These are phyloP conservation scores for Mythimna impura DNA, from an alignment of 2,888 invertebrate species.

Conservation along the genomic window DNA sequence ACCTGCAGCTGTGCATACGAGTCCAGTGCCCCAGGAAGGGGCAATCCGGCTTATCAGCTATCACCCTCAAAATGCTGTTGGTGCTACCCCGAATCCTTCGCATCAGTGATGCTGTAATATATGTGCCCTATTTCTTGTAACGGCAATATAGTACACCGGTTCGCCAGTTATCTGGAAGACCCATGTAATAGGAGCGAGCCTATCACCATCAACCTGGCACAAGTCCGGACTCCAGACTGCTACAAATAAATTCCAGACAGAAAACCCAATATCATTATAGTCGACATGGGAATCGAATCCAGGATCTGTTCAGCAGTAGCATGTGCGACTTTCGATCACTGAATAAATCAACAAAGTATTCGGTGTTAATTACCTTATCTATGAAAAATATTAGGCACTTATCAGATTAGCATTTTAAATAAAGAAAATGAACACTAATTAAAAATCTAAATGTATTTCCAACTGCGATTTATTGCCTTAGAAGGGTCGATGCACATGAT, in stretches of 20 bases:
- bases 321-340: background rate
- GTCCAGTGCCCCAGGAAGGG: too few species aligned
- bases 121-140: too few species aligned
- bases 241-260: background rate
- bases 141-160: background rate
- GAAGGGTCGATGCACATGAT: background rate
- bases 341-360: background rate
- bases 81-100: too few species aligned
- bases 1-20: too few species aligned
- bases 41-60: too few species aligned
- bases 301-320: background rate
- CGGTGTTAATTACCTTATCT: background rate
- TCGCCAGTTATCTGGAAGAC: background rate
- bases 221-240: too few species aligned
- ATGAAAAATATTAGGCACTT: background rate
- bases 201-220: too few species aligned
- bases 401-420: background rate
- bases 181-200: background rate
- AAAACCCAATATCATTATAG: background rate
- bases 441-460: background rate
- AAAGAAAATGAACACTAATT: background rate
- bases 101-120: too few species aligned
- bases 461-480: background rate
- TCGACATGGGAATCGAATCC: background rate
- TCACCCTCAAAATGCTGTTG: too few species aligned